Percentiles rank a stretch among this genome's conserved stretches.
Evolutionary conservation across 1,140 invertebrate species (phyloP).

Genomic region (Drosophila nigromelanica): DNA sequence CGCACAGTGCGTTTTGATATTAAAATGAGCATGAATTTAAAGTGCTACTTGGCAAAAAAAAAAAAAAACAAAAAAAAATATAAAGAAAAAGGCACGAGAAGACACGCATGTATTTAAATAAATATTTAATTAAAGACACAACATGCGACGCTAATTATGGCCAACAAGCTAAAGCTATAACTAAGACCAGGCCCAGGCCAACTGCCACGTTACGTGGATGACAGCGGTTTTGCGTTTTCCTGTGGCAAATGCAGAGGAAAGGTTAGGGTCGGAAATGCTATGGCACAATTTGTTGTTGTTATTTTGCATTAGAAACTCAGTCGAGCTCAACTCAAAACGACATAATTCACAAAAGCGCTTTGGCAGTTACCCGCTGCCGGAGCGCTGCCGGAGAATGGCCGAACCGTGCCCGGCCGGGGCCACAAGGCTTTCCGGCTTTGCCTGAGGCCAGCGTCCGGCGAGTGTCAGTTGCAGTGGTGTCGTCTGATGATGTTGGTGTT

Average conservation of each 20-base stretch:
- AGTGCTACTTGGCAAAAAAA: slow-evolving; percentile 41
- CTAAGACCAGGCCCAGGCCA: neutral
- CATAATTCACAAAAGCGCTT: slow-evolving; percentile 69
- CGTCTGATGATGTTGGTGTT: slow-evolving; percentile 14
- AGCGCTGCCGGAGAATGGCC: neutral
- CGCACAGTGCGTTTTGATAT: slow-evolving; percentile 53
- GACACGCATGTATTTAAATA: slow-evolving; percentile 37
- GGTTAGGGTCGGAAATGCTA: neutral
- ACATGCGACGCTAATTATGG: slow-evolving; percentile 46
- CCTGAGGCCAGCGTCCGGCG: slow-evolving; percentile 39
- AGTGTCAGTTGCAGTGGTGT: slow-evolving; percentile 33
- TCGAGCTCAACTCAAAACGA: slow-evolving; percentile 56
- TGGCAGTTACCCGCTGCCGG: slow-evolving; percentile 31
- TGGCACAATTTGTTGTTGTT: neutral
- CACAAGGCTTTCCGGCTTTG: slow-evolving; percentile 35
- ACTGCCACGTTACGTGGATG: slow-evolving; percentile 15
- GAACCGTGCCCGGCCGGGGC: neutral
- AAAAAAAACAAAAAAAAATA: neutral
- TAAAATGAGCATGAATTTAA: slow-evolving; percentile 69
- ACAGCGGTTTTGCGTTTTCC: slow-evolving; percentile 13
- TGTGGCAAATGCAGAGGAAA: neutral
- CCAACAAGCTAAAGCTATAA: slow-evolving; percentile 6
- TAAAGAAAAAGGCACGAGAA: neutral
- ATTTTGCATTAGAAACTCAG: slow-evolving; percentile 46
- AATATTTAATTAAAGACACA: slow-evolving; percentile 66